Percentiles rank a stretch among this genome's conserved stretches.
phyloP scores from a whole-genome alignment of 1,140 invertebrate genomes.

The Marisa cornuarietis region DNA sequence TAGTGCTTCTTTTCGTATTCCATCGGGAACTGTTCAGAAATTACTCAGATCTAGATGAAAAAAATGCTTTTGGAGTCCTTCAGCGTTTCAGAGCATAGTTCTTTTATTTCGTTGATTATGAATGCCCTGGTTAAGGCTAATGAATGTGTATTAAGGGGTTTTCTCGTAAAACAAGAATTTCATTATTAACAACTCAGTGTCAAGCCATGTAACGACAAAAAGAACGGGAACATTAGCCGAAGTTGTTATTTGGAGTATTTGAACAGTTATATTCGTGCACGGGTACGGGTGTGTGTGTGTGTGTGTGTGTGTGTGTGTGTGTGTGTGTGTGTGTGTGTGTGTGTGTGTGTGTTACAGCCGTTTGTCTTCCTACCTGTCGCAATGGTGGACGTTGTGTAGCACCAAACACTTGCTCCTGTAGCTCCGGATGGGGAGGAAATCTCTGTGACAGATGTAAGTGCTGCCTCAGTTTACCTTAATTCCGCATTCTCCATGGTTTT shows the following conservation, averaged over 20 bases:
- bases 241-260: background rate
- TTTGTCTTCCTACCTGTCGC: constrained; percentile 41
- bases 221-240: background rate
- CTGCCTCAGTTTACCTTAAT: background rate
- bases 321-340: constrained; percentile 14
- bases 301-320: constrained; percentile 14
- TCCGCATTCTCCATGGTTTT: too few species aligned
- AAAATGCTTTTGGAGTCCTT: too few species aligned
- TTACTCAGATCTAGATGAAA: too few species aligned
- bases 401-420: constrained; percentile 44
- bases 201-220: too few species aligned
- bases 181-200: too few species aligned
- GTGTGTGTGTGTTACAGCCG: constrained; percentile 29
- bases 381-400: constrained; percentile 44
- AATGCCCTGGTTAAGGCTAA: too few species aligned
- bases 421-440: constrained; percentile 38
- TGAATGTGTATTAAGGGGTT: too few species aligned
- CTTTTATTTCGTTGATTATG: too few species aligned
- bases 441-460: constrained; percentile 40
- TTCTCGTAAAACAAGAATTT: too few species aligned
- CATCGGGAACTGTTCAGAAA: too few species aligned
- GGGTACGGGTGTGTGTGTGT: constrained; percentile 12
- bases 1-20: too few species aligned
- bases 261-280: background rate
- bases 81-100: too few species aligned